Evolutionary conservation across 2,888 invertebrate species (phyloP).

Genomic region (Rhagophthalmus giganteus): DNA sequence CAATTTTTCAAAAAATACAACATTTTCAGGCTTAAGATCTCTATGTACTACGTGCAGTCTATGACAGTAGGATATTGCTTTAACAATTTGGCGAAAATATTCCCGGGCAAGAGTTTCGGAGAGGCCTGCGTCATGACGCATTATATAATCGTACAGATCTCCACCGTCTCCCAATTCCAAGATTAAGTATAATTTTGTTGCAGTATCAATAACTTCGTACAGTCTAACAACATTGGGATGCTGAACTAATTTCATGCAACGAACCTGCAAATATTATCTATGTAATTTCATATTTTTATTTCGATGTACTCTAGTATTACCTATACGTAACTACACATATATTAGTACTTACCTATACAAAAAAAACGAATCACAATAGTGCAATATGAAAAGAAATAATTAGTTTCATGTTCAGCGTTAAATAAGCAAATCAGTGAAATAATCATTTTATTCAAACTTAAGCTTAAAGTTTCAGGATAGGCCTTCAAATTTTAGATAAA

Average conservation of each 20-base stretch:
- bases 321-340: too few species aligned
- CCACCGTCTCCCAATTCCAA: slow-evolving; percentile 98
- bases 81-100: slow-evolving; percentile 96
- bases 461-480: too few species aligned
- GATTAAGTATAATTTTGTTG: slow-evolving; percentile 95
- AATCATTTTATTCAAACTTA: too few species aligned
- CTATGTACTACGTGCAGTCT: slow-evolving; percentile 84
- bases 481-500: too few species aligned
- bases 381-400: too few species aligned
- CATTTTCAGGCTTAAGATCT: slow-evolving; percentile 99
- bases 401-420: too few species aligned
- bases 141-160: slow-evolving; percentile 97
- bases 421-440: too few species aligned
- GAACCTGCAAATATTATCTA: slow-evolving; percentile 63
- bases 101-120: slow-evolving; percentile 81
- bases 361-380: too few species aligned
- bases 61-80: slow-evolving; percentile 98
- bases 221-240: slow-evolving; percentile 98
- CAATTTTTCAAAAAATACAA: slow-evolving; percentile 97
- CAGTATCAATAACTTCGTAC: slow-evolving; percentile 99
- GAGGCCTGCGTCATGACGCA: slow-evolving; percentile 90
- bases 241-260: slow-evolving; percentile 99
- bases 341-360: too few species aligned
- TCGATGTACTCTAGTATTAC: too few species aligned
- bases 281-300: too few species aligned